Conservation (phyloP, 2,113 vertebrate species). For the Pristiophorus japonicus region DNA sequence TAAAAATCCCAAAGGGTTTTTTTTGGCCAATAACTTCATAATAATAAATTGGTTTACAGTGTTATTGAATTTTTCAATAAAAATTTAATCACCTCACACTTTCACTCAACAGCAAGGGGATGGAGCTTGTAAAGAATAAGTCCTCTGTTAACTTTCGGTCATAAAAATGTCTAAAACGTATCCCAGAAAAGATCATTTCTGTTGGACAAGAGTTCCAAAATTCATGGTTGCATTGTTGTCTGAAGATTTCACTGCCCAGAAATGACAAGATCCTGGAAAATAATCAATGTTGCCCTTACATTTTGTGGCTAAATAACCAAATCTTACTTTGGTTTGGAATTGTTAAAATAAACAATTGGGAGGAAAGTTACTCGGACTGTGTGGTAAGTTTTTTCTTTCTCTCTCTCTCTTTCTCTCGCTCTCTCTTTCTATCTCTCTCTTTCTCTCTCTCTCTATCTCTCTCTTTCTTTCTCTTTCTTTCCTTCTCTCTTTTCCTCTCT, state of each 20-base stretch:
- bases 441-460: not conserved
- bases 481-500: too few relatives aligned
- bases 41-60: not conserved
- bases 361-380: too few relatives aligned
- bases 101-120: not conserved
- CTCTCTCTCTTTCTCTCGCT: not conserved
- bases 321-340: not conserved
- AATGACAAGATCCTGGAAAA: not conserved
- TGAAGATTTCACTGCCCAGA: not conserved
- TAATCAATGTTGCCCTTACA: not conserved
- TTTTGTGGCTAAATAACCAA: not conserved
- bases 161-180: not conserved
- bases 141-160: not conserved
- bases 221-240: not conserved
- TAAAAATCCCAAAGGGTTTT: not conserved
- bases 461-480: too few relatives aligned
- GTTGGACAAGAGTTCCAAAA: not conserved
- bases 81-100: not conserved
- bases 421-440: not conserved
- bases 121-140: constrained; percentile 8
- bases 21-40: not conserved
- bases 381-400: not conserved
- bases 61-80: not conserved
- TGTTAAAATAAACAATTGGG: not conserved
- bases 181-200: not conserved